Conservation (phyloP, 2,797 vertebrate species). For the Florisuga fusca region DNA sequence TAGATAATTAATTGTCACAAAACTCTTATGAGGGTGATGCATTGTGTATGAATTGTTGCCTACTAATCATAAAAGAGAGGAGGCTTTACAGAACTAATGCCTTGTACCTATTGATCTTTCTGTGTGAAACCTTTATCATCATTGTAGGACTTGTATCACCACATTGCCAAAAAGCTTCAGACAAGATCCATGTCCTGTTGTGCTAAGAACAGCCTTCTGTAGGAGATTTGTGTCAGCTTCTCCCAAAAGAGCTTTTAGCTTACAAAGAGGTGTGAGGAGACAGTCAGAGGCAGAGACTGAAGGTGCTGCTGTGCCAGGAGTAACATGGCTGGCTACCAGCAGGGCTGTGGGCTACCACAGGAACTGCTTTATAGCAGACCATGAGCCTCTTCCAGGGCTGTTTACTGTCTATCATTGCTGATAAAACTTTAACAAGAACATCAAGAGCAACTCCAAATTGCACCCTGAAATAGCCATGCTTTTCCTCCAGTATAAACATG, state of each 20-base stretch:
- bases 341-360: not conserved
- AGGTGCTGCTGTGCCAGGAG: not conserved
- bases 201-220: not conserved
- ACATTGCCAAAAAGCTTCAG: not conserved
- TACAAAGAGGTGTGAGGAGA: not conserved
- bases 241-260: not conserved
- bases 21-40: not conserved
- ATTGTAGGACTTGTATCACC: not conserved
- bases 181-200: not conserved
- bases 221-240: not conserved
- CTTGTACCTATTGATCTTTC: constrained; percentile 19
- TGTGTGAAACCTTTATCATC: not conserved
- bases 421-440: not conserved
- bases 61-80: not conserved
- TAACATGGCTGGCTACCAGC: not conserved
- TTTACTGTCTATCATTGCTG: not conserved
- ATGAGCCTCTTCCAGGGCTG: not conserved
- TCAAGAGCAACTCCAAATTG: not conserved
- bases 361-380: not conserved
- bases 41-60: not conserved
- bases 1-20: not conserved
- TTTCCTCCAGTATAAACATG: not conserved
- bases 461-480: not conserved
- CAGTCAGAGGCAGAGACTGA: not conserved
- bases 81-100: not conserved